Conservation (phyloP, 2,113 vertebrate species). For the Leuciscus idus region DNA sequence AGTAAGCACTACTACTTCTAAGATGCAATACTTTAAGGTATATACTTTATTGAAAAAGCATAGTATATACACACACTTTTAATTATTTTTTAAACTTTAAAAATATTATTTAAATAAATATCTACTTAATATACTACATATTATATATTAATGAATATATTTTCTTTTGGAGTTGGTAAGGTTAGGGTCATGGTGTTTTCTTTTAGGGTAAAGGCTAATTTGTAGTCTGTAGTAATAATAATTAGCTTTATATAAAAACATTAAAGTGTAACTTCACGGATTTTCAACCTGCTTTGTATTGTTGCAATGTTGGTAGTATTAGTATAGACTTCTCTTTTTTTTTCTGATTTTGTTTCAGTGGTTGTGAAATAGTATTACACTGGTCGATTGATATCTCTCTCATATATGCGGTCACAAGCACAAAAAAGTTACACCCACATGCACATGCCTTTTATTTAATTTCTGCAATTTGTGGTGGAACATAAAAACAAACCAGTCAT, state of each 20-base stretch:
- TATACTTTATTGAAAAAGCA: too few relatives aligned
- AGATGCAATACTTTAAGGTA: background rate
- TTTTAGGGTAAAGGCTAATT: background rate
- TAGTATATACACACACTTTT: too few relatives aligned
- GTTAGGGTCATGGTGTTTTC: background rate
- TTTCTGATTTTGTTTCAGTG: background rate
- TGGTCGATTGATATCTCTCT: background rate
- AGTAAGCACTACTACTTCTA: slow-evolving; percentile 72
- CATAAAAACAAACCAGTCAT: slow-evolving; percentile 41
- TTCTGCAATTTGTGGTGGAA: slow-evolving; percentile 24
- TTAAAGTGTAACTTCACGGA: background rate
- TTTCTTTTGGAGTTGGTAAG: background rate
- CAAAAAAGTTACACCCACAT: background rate
- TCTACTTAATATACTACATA: too few relatives aligned
- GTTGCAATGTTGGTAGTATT: too few relatives aligned
- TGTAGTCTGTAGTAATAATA: background rate
- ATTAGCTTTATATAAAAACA: background rate
- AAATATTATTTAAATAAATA: too few relatives aligned
- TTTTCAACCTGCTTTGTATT: too few relatives aligned
- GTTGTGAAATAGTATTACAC: background rate
- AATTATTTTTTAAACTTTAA: too few relatives aligned
- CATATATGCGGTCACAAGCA: slow-evolving; percentile 3
- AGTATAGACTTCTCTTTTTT: too few relatives aligned
- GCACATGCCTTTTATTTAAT: slow-evolving; percentile 29
- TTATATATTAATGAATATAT: background rate